Evolutionary conservation across 2,888 invertebrate genomes (phyloP).

Genomic region (Aleiodes leptofemur): DNA sequence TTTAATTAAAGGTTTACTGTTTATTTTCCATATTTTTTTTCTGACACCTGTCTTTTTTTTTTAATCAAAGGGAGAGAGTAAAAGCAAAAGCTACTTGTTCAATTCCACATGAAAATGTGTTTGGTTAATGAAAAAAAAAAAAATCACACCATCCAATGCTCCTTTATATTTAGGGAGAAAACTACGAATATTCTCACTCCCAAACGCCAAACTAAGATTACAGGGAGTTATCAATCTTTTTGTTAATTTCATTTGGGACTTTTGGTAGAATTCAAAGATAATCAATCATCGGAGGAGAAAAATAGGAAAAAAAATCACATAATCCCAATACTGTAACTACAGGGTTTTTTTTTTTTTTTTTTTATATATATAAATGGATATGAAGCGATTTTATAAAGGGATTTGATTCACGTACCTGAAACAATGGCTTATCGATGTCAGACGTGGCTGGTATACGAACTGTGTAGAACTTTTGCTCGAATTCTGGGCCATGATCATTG

Average conservation of each 20-base stretch:
- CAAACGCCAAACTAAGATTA: neutral
- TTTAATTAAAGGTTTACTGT: slow-evolving; percentile 1
- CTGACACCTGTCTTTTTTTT: neutral
- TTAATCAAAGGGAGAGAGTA: slow-evolving; percentile 18
- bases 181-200: no score
- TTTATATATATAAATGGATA: neutral
- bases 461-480: slow-evolving; percentile 89
- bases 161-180: neutral
- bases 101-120: slow-evolving; percentile 15
- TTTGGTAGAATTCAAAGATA: neutral
- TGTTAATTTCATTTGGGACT: neutral
- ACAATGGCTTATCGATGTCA: slow-evolving; percentile 77
- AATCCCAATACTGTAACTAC: slow-evolving; percentile 30
- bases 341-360: neutral
- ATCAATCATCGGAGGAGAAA: neutral
- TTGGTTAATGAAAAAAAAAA: slow-evolving; percentile 26
- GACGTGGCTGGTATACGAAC: slow-evolving; percentile 83
- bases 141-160: slow-evolving; percentile 13
- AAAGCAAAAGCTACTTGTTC: slow-evolving; percentile 31
- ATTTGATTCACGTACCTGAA: slow-evolving; percentile 77
- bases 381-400: neutral
- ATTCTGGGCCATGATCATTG: slow-evolving; percentile 92
- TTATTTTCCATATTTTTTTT: no score
- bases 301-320: slow-evolving; percentile 16
- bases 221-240: neutral